Conservation (phyloP, 1,140 invertebrate species). For the Campoletis sonorensis region DNA sequence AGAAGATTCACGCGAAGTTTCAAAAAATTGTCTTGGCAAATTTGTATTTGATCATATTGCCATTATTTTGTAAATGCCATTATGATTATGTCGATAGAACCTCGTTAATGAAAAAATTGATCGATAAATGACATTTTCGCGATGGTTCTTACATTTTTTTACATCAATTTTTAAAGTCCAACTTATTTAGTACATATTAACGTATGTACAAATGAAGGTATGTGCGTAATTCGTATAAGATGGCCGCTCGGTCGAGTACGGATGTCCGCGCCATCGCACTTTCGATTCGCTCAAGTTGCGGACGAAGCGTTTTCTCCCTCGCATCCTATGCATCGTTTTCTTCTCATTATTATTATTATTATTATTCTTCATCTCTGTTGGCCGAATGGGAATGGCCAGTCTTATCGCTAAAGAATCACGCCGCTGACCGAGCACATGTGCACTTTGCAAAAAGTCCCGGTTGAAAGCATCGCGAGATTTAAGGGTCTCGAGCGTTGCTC, state of each 20-base stretch:
- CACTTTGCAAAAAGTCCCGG: conserved; percentile 64
- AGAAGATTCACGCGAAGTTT: no score
- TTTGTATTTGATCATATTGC: no score
- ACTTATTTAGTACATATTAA: not conserved
- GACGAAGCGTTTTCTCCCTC: conserved; percentile 26
- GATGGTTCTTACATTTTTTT: no score
- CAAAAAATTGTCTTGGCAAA: no score
- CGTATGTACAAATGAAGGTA: not conserved
- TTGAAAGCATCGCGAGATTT: conserved; percentile 55
- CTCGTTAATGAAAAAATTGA: no score
- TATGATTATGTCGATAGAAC: no score
- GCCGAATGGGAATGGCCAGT: conserved; percentile 40
- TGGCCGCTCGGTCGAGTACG: conserved; percentile 46
- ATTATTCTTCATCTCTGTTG: conserved; percentile 9
- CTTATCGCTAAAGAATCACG: conserved; percentile 62
- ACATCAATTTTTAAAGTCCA: no score
- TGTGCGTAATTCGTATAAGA: conserved; percentile 4
- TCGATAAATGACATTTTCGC: no score
- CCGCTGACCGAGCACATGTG: conserved; percentile 69
- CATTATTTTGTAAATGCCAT: no score
- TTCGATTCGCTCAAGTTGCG: conserved; percentile 70
- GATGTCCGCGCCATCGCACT: conserved; percentile 74
- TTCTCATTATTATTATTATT: conserved; percentile 7
- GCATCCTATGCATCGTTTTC: conserved; percentile 13
- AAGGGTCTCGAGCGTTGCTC: conserved; percentile 29